Conservation (phyloP, 2,797 vertebrate species). For the Antennarius maculatus region DNA sequence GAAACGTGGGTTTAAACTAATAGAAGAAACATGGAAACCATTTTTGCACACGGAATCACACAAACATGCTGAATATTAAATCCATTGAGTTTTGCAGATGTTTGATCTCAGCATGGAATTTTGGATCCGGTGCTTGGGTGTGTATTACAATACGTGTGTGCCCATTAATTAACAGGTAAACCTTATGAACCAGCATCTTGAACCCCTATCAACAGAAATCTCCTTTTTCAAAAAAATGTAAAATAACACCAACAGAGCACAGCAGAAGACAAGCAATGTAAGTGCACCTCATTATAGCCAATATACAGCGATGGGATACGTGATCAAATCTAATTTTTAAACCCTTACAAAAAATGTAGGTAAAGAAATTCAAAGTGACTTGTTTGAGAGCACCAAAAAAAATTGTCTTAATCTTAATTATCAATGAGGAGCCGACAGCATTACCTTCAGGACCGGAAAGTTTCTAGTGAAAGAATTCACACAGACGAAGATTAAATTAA, state of each 20-base stretch:
- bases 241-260: constrained; percentile 17
- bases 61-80: constrained; percentile 29
- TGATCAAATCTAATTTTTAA: constrained; percentile 12
- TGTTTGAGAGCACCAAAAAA: background rate
- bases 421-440: background rate
- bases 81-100: constrained; percentile 29
- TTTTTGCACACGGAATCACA: constrained; percentile 9
- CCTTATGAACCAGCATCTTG: constrained; percentile 50
- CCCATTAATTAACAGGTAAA: constrained; percentile 65
- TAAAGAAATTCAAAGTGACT: constrained; percentile 4
- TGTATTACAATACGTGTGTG: constrained; percentile 8
- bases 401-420: background rate
- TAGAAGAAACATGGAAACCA: background rate
- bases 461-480: background rate
- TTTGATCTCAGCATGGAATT: constrained; percentile 35
- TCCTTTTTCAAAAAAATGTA: constrained; percentile 40
- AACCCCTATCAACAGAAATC: constrained; percentile 36
- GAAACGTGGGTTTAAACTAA: constrained; percentile 45
- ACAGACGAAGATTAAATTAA: background rate
- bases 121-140: constrained; percentile 6
- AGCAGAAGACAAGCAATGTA: constrained; percentile 31
- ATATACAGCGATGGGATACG: constrained; percentile 7
- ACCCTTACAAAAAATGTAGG: background rate
- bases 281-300: constrained; percentile 15
- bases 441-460: background rate